Percentiles rank a stretch among this genome's conserved stretches.
These are phyloP conservation scores for Netelia melanura DNA, from an alignment of 2,888 invertebrate genomes.

Conservation along the genomic window DNA sequence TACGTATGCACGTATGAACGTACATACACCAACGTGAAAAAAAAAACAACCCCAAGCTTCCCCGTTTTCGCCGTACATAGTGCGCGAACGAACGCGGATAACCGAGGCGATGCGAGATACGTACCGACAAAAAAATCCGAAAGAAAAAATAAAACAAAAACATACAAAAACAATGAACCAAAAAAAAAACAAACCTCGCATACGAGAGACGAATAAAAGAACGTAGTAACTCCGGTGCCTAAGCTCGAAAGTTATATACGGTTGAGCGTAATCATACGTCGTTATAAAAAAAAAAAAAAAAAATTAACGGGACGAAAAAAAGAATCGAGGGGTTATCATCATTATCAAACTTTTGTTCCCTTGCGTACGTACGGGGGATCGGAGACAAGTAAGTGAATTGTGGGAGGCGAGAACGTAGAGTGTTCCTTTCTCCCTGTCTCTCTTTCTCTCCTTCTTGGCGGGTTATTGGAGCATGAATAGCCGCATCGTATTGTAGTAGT, in stretches of 20 bases:
- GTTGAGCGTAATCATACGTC: conserved; percentile 27
- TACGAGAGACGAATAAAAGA: neutral
- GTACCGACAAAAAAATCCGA: neutral
- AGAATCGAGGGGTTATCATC: conserved; percentile 35
- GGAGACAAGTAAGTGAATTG: conserved; percentile 41
- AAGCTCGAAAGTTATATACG: conserved; percentile 10
- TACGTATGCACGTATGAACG: neutral
- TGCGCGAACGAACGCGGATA: neutral
- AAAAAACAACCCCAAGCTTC: neutral
- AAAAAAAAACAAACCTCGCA: neutral
- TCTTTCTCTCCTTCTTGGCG: conserved; percentile 9
- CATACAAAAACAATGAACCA: neutral
- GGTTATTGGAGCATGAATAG: conserved; percentile 47
- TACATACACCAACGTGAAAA: neutral
- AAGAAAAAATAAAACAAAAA: neutral
- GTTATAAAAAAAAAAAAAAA: conserved; percentile 25
- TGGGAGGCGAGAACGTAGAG: neutral
- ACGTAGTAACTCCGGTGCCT: neutral
- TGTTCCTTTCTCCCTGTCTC: neutral
- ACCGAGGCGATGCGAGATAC: conserved; percentile 5
- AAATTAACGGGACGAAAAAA: no score
- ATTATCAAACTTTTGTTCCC: conserved; percentile 42
- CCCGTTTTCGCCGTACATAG: neutral
- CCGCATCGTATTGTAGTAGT: conserved; percentile 13
- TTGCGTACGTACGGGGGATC: neutral